Evolutionary conservation across 1,140 invertebrate genomes (phyloP), one percentile per base, ranked within the genome.

Genomic region (Plodia interpunctella): DNA sequence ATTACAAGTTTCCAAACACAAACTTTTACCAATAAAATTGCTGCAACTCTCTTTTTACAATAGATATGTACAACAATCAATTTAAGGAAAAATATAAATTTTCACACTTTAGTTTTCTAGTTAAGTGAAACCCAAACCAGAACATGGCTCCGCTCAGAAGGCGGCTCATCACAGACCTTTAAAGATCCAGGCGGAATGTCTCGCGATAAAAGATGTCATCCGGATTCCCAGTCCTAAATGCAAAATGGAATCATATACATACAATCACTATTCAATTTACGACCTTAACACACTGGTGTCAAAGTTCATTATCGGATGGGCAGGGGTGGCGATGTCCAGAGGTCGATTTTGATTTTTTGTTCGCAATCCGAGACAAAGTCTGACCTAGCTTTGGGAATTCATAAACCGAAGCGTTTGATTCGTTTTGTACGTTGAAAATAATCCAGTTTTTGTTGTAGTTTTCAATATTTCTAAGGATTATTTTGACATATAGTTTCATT

Each of bases 121-220:
- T 28, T 5, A 28, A 28, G 30, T 32, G 6, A 32, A 32, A 32
- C 30, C 21, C 6, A 25, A 35, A 51, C n/a, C 8, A 17, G 20
- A 53, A 53, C 21, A 53, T n/a, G 51, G 51, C n/a, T 53, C 56
- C 50, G 66, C 72, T 62, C 13, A 15, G 0, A 2, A 44, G 38
- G 80, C 74, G 75, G 78, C 77, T 75, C 65, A 76, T 76, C 63
- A 70, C 66, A 75, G 76, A 76, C 71, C 71, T 66, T 69, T 76
- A 74, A 80, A 80, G 78, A 83, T 78, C 74, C 72, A 75, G 57
- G 74, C 70, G 84, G 80, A 86, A 87, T 88, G 83, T 80, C 81
- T 88, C 76, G 78, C 81, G 86, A 88, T 88, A 87, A 87, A 87
- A 76, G 75, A 87, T 86, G 83, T 88, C 84, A 87, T 87, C 81